Percentiles rank a stretch among this genome's conserved stretches.
phyloP scores from a whole-genome alignment of 2,797 vertebrate species.

The Todus mexicanus region DNA sequence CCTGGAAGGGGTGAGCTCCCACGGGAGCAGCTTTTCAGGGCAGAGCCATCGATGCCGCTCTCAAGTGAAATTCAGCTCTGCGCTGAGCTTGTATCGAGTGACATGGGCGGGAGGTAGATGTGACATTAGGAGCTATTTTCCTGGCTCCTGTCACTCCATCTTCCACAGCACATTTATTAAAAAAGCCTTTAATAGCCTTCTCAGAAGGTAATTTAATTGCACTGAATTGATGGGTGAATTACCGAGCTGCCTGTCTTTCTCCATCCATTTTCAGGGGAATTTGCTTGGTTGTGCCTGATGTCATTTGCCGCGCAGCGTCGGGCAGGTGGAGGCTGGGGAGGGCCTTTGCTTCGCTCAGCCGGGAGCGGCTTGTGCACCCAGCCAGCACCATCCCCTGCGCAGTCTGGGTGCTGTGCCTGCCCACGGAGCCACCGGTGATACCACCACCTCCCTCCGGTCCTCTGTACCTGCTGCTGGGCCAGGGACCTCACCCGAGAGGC shows the following conservation, averaged over 20 bases:
- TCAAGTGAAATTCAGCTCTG: neutral
- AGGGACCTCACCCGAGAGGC: neutral
- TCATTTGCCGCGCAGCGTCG: neutral
- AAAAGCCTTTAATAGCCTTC: constrained; percentile 59
- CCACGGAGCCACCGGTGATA: fast-evolving
- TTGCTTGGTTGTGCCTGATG: neutral
- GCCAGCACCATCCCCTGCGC: fast-evolving
- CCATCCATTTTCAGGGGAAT: constrained; percentile 17
- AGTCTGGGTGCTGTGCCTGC: neutral
- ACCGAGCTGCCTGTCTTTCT: constrained; percentile 36
- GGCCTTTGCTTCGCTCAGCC: neutral
- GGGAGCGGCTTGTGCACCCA: fast-evolving
- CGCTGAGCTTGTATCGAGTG: neutral
- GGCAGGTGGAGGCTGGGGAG: neutral
- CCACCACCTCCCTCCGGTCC: neutral
- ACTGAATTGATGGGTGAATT: constrained; percentile 54
- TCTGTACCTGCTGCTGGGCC: neutral
- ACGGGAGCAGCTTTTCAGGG: neutral
- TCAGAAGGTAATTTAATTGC: constrained; percentile 64
- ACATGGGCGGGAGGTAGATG: neutral
- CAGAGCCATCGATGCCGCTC: neutral
- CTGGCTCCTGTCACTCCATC: constrained; percentile 24
- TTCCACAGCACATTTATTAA: constrained; percentile 44
- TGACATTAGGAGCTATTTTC: constrained; percentile 27
- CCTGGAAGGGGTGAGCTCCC: neutral